A percentile compares a stretch with the other conserved stretches of the same genome.
phyloP scores from a whole-genome alignment of 2,888 invertebrate genomes.

The Caenorhabditis sinica region DNA sequence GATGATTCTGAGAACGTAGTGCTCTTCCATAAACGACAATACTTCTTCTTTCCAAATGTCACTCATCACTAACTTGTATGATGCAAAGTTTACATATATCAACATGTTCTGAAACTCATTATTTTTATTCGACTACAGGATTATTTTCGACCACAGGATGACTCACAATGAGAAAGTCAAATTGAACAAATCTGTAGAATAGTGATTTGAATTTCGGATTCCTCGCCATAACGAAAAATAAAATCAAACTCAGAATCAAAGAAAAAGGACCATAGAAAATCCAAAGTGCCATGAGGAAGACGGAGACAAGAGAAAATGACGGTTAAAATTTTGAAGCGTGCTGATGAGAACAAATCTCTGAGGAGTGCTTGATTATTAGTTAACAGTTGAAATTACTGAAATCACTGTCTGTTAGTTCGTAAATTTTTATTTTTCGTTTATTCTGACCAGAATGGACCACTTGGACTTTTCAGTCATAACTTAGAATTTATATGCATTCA shows the following conservation, averaged over 20 bases:
- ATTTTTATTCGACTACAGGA: too few species aligned
- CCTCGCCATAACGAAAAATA: not conserved
- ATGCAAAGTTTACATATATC: not conserved
- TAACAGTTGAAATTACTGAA: constrained; percentile 8
- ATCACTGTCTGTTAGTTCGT: not conserved
- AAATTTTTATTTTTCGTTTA: not conserved
- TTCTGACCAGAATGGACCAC: not conserved
- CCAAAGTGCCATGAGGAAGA: not conserved
- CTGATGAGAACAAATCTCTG: not conserved
- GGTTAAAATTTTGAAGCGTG: not conserved
- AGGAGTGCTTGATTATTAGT: not conserved
- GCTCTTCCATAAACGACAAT: not conserved
- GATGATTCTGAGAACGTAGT: not conserved
- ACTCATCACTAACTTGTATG: not conserved
- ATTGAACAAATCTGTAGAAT: constrained; percentile 31
- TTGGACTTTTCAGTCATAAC: too few species aligned
- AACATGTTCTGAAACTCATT: not conserved
- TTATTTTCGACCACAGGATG: not conserved
- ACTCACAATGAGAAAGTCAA: constrained; percentile 13
- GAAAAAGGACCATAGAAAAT: constrained; percentile 13
- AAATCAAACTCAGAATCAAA: not conserved
- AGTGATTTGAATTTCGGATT: constrained; percentile 4
- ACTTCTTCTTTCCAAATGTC: not conserved
- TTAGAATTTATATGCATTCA: too few species aligned
- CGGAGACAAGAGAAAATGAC: not conserved